Percentiles rank a stretch among this genome's conserved stretches.
phyloP scores from a whole-genome alignment of 2,888 invertebrate species.

The Pandemis cinnamomeana region DNA sequence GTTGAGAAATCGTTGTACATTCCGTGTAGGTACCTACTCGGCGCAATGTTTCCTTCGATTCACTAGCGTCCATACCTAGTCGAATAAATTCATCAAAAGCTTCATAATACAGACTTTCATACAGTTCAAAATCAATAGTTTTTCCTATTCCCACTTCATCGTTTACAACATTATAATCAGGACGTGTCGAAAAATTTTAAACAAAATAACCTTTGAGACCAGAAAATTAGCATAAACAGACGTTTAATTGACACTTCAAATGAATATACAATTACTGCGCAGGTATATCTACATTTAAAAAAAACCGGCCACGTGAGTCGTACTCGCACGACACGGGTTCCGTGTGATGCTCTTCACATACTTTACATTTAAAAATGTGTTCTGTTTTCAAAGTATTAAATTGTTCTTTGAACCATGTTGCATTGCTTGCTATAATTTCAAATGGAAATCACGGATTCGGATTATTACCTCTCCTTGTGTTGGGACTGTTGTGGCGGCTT shows the following conservation, averaged over 20 bases:
- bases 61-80: neutral
- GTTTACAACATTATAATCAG: neutral
- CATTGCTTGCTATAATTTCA: too few species aligned
- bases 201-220: neutral
- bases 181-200: neutral
- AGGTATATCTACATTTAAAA: neutral
- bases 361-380: too few species aligned
- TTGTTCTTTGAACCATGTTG: too few species aligned
- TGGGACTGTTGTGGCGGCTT: too few species aligned
- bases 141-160: neutral
- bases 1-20: slow-evolving; percentile 26
- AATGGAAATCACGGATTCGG: too few species aligned
- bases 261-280: neutral
- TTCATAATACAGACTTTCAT: neutral
- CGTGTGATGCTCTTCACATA: too few species aligned
- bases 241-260: slow-evolving; percentile 11
- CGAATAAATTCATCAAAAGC: neutral
- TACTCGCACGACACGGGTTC: too few species aligned
- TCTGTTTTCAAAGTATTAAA: too few species aligned
- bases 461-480: too few species aligned
- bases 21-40: neutral
- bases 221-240: neutral
- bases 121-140: neutral
- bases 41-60: neutral
- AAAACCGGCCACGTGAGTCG: neutral